phyloP scores from a whole-genome alignment of 2,797 vertebrate species.

The Luscinia megarhynchos region DNA sequence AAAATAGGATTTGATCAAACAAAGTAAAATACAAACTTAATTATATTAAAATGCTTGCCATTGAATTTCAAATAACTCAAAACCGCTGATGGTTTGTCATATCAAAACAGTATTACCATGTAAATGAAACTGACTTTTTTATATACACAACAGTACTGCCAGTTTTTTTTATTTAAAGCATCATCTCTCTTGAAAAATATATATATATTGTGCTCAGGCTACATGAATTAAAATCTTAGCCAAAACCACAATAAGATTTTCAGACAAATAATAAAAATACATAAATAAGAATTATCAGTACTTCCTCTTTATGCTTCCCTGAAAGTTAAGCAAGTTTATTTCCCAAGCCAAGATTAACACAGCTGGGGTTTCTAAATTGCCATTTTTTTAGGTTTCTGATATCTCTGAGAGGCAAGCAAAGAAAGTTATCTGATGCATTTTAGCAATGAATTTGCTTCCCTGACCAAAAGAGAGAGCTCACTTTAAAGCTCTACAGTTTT shows the following conservation, averaged over 20 bases:
- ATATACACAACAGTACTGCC: neutral
- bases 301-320: neutral
- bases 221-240: neutral
- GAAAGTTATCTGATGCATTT: neutral
- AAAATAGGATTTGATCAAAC: neutral
- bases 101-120: neutral
- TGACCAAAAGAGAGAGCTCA: neutral
- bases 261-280: neutral
- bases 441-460: neutral
- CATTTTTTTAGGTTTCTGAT: neutral
- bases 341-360: neutral
- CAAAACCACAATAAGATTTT: neutral
- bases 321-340: neutral
- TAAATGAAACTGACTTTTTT: constrained; percentile 17
- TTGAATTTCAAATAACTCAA: neutral
- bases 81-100: neutral
- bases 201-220: neutral
- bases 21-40: neutral
- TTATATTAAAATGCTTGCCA: neutral
- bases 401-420: neutral
- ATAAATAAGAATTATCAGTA: neutral
- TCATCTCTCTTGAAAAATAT: neutral
- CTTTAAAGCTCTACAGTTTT: neutral
- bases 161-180: neutral
- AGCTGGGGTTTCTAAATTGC: constrained; percentile 11